These are phyloP conservation scores for Eueides isabella DNA, from an alignment of 1,140 invertebrate genomes.

Conservation along the genomic window DNA sequence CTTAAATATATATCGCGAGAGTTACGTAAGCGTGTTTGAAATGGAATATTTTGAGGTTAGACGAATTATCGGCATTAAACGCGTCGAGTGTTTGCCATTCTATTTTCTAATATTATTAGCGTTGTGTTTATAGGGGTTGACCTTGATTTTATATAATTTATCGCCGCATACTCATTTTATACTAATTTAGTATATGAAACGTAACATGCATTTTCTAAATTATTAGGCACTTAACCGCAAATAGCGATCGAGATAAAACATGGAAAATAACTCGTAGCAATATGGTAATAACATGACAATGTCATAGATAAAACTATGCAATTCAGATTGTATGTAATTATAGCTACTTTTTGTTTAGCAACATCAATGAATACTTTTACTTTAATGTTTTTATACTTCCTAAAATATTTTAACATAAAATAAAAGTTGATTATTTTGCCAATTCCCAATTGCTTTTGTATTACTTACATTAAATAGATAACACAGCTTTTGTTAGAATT, in stretches of 20 bases:
- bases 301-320: slow-evolving; percentile 17
- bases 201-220: neutral
- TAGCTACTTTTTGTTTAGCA: slow-evolving; percentile 14
- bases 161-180: neutral
- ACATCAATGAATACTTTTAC: neutral
- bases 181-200: neutral
- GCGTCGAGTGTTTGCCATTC: slow-evolving; percentile 32
- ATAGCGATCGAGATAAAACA: slow-evolving; percentile 22
- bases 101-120: slow-evolving; percentile 42
- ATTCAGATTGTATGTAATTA: slow-evolving; percentile 21
- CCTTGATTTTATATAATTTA: slow-evolving; percentile 32
- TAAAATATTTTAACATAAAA: neutral
- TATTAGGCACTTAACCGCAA: slow-evolving; percentile 12
- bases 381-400: neutral
- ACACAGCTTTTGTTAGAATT: no score
- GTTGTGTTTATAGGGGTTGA: slow-evolving; percentile 33
- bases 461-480: neutral
- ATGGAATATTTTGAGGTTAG: slow-evolving; percentile 66
- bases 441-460: neutral
- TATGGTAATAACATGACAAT: slow-evolving; percentile 6
- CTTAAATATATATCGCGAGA: slow-evolving; percentile 41
- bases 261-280: slow-evolving; percentile 22
- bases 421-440: neutral
- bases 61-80: slow-evolving; percentile 38
- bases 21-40: slow-evolving; percentile 57